Conservation (phyloP, 2,797 vertebrate species). For the Hafferia zeledoni region DNA sequence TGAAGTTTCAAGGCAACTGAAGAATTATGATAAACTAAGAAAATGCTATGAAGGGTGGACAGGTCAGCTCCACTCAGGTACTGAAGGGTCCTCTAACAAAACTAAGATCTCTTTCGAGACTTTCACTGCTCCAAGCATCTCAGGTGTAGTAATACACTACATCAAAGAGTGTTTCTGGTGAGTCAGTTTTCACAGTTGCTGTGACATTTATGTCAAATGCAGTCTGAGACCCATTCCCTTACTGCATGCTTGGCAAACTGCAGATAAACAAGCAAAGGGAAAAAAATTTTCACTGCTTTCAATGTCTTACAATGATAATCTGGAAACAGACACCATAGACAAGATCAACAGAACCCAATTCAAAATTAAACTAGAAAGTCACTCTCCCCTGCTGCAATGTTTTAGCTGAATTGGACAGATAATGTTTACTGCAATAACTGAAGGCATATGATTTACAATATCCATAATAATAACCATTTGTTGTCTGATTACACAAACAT, state of each 20-base stretch:
- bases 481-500: neutral
- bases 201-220: neutral
- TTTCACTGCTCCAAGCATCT: neutral
- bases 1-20: neutral
- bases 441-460: rapidly evolving
- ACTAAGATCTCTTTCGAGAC: neutral
- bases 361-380: neutral
- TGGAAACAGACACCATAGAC: neutral
- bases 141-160: neutral
- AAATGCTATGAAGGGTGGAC: neutral
- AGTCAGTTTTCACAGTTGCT: neutral
- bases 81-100: neutral
- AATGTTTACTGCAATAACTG: neutral
- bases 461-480: neutral
- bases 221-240: neutral
- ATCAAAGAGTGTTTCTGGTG: neutral
- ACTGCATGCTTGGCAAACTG: neutral
- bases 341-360: neutral
- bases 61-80: neutral
- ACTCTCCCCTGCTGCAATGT: neutral
- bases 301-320: neutral
- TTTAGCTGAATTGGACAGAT: neutral
- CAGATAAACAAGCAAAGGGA: neutral
- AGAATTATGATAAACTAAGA: neutral
- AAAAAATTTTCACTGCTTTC: neutral